Evolutionary conservation across 2,113 vertebrate species (phyloP), one percentile per base, ranked within the genome.

Genomic region (Chloropsis hardwickii): DNA sequence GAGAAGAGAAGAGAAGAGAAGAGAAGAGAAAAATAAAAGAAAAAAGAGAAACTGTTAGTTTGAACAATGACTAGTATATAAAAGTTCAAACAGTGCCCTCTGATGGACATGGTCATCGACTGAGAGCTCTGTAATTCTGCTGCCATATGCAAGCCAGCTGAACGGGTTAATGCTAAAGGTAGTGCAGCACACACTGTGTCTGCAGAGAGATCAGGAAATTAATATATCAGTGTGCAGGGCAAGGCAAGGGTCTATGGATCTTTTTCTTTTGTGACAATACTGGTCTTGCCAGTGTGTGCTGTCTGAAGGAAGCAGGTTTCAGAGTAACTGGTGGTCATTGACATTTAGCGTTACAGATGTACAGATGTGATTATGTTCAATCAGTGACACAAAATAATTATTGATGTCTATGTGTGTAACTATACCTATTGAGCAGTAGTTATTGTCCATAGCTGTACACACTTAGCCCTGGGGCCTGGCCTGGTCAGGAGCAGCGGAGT

Each of bases 401-500:
- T 9, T 37, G 27, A 15, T 12, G 7, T 47, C 11, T 31, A 7
- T 27, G 16, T 40, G 8, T 71, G 10, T 44, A 1, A 14, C 4
- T 14, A 25, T 11, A 12, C 1, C 0, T 4, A 11, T 44, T n/a
- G n/a, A 58, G 12, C 28, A 53, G 14, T 33, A 23, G 14, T 44
- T 66, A 20, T 23, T 61, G 10, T 15, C 40, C 12, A 10, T 5
- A 21, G 31, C 28, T 69, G 37, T 4, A 17, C 39, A 37, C 14
- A 23, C 14, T 14, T 11, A 27, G 13, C 33, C 24, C n/a, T 65
- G 29, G 29, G 9, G 19, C 40, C 74, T 67, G 67, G 17, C 53
- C 50, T 40, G 33, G 21, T 39, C 8, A 33, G 77, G 40, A 86
- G 84, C n/a, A 91, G 66, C 51, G 66, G 12, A 4, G 14, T 48